A percentile compares a stretch with the other conserved stretches of the same genome.
Conservation (phyloP, 2,797 vertebrate genomes). For the Pseudomugil tenellus region DNA sequence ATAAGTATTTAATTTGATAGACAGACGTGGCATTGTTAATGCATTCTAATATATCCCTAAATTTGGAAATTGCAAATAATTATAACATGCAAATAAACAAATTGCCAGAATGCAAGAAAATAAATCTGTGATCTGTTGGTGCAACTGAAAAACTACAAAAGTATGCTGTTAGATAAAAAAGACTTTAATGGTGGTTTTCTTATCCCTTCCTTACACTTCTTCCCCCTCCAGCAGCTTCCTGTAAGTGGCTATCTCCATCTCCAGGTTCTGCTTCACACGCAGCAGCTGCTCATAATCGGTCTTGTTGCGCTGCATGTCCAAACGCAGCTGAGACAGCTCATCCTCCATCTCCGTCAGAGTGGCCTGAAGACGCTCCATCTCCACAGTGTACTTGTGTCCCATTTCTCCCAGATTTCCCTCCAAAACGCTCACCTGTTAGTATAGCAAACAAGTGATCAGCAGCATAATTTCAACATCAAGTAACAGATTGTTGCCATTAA, state of each 20-base stretch:
- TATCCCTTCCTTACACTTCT: conserved; percentile 73
- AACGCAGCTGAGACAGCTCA: conserved; percentile 83
- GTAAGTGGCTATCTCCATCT: conserved; percentile 86
- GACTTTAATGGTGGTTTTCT: neutral
- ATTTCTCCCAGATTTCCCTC: conserved; percentile 84
- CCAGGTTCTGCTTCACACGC: conserved; percentile 84
- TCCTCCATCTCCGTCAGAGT: conserved; percentile 82
- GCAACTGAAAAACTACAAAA: too few relatives aligned
- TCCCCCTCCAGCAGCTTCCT: conserved; percentile 84
- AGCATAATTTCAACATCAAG: neutral
- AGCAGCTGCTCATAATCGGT: conserved; percentile 85
- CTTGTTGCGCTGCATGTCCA: conserved; percentile 85
- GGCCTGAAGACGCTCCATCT: conserved; percentile 84
- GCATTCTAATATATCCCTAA: too few relatives aligned
- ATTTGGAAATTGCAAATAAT: too few relatives aligned
- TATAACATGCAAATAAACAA: neutral
- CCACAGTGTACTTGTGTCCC: conserved; percentile 76
- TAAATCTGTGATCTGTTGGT: neutral
- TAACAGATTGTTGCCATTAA: neutral
- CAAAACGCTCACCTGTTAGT: conserved; percentile 71
- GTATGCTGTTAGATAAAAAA: neutral
- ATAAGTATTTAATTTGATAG: too few relatives aligned
- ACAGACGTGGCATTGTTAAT: too few relatives aligned
- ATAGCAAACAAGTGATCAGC: neutral
- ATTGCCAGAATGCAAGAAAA: neutral